phyloP scores from a whole-genome alignment of 2,888 invertebrate genomes.

The Ectemnius cavifrons region DNA sequence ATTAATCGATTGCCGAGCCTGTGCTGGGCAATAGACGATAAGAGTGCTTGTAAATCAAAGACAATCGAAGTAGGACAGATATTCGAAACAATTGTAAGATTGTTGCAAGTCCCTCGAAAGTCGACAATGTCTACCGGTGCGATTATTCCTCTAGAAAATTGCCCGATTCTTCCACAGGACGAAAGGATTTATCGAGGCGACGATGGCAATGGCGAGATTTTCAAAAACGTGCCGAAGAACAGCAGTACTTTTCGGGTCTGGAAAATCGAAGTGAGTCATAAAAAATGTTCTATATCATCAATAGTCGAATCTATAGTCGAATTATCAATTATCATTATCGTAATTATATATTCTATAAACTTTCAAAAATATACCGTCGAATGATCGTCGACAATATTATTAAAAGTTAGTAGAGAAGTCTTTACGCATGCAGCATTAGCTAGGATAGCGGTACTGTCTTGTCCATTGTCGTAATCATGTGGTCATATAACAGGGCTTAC shows the following conservation, averaged over 20 bases:
- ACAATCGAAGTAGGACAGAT: not conserved
- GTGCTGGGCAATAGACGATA: no score
- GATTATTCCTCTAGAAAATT: constrained; percentile 15
- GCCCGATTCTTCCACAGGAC: constrained; percentile 63
- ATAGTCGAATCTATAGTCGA: not conserved
- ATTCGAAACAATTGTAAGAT: not conserved
- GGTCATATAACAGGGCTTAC: constrained; percentile 66
- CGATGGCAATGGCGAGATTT: constrained; percentile 80
- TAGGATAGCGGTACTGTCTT: constrained; percentile 19
- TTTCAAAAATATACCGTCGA: not conserved
- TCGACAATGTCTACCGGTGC: not conserved
- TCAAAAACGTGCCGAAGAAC: constrained; percentile 88
- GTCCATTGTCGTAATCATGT: constrained; percentile 16
- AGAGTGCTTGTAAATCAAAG: no score
- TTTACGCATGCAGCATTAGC: not conserved
- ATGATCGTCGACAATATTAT: no score
- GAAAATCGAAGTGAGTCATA: constrained; percentile 78
- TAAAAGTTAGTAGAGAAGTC: no score
- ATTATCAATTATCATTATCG: no score
- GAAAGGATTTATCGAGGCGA: constrained; percentile 74
- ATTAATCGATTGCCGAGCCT: no score
- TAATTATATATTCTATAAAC: no score
- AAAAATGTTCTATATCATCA: not conserved
- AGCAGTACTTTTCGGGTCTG: constrained; percentile 91
- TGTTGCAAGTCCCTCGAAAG: not conserved